These are phyloP conservation scores for Diachrysia chrysitis DNA, from an alignment of 2,888 invertebrate species.

Conservation along the genomic window DNA sequence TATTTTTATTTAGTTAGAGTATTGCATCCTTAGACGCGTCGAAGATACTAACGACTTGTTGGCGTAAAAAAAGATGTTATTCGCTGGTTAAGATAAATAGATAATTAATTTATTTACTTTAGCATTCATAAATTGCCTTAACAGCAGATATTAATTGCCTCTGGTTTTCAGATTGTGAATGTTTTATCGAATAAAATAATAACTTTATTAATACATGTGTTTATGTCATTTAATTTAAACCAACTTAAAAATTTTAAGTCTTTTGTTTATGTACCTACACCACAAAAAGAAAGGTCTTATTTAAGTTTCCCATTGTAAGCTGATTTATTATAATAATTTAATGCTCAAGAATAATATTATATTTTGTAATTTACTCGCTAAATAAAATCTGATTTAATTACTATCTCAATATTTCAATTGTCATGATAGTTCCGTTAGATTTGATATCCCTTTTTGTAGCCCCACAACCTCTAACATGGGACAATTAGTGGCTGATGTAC, in stretches of 20 bases:
- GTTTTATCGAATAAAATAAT: constrained; percentile 87
- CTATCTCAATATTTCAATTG: constrained; percentile 7
- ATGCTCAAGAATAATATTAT: constrained; percentile 9
- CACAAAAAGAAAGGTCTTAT: constrained; percentile 2
- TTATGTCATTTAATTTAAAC: constrained; percentile 5
- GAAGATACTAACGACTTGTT: constrained; percentile 76
- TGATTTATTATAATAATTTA: constrained; percentile 10
- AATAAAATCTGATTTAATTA: constrained; percentile 8
- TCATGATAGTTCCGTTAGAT: constrained; percentile 5
- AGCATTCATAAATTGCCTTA: constrained; percentile 85
- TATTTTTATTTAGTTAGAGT: constrained; percentile 71
- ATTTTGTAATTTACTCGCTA: constrained; percentile 10
- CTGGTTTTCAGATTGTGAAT: constrained; percentile 85
- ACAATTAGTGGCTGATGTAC: too few relatives aligned
- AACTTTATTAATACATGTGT: constrained; percentile 74
- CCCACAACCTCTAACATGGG: too few relatives aligned
- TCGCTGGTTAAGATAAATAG: constrained; percentile 77
- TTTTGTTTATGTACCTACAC: constrained; percentile 6
- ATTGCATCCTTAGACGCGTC: constrained; percentile 64
- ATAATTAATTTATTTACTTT: constrained; percentile 85
- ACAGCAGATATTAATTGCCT: constrained; percentile 83
- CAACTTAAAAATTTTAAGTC: not conserved
- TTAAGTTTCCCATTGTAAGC: constrained; percentile 7
- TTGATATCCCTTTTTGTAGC: not conserved
- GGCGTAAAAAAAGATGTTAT: constrained; percentile 72